Percentiles rank a stretch among this genome's conserved stretches.
phyloP scores from a whole-genome alignment of 2,113 vertebrate genomes.

The Illadopsis cleaveri region DNA sequence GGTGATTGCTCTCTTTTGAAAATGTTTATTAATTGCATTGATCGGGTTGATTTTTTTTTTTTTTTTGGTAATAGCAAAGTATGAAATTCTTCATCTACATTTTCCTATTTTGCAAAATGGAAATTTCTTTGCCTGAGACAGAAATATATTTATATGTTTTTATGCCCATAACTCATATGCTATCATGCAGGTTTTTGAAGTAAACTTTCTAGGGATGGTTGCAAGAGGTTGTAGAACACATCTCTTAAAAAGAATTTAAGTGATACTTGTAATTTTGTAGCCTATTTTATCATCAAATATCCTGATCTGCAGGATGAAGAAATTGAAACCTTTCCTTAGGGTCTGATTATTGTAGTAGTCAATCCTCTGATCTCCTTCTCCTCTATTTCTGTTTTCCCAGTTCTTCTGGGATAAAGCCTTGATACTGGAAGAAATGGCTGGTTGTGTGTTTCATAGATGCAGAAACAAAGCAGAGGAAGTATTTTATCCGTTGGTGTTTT shows the following conservation, averaged over 20 bases:
- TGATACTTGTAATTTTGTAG: background rate
- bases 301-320: background rate
- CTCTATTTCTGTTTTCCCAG: background rate
- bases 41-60: no score
- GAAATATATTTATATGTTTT: background rate
- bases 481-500: background rate
- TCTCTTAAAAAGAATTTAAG: background rate
- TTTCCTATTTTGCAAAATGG: background rate
- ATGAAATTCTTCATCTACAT: background rate
- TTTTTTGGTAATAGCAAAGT: background rate
- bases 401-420: background rate
- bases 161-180: fast-evolving
- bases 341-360: background rate
- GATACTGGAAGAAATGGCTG: background rate
- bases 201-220: background rate
- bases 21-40: background rate
- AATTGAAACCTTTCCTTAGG: background rate
- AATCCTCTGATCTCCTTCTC: background rate
- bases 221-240: background rate
- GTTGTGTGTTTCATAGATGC: background rate
- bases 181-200: background rate
- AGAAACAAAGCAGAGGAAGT: background rate
- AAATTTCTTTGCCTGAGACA: background rate
- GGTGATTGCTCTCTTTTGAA: background rate
- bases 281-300: background rate